Evolutionary conservation across 2,888 invertebrate genomes (phyloP), one percentile per base, ranked within the genome.

Genomic region (Machimus rusticus): DNA sequence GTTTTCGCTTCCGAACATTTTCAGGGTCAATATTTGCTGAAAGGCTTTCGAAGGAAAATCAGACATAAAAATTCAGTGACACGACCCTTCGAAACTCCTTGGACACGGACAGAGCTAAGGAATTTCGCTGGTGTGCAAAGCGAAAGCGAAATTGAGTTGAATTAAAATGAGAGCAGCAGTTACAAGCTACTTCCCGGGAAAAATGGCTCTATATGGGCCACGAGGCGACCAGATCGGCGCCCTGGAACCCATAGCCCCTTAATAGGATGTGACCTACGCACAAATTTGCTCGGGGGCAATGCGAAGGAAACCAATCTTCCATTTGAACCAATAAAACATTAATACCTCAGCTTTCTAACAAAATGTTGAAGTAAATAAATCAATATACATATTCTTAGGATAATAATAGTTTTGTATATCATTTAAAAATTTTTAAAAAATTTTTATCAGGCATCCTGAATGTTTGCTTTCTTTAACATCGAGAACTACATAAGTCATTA

Each of bases 21-120:
- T 66, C 55, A 81, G 81, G 55, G 81, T 81, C 81, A 81, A 81
- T 81, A 81, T 81, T 81, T 81, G 55, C 81, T 31, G 31, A 81
- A 81, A 51, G 46, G 81, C 51, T 81, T 81, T 46, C 16, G 43
- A n/a, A 46, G 19, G 81, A 31, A 81, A 78, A 81, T 81, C 55
- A 81, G 81, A 81, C 81, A 81, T 81, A 81, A 81, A 81, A 81
- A 81, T 81, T 81, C 81, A 81, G 51, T 34, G 81, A 55, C 81
- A 81, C 81, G 81, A 51, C 55, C 28, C 81, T 81, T 8, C 31
- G 16, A 34, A 55, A 31, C 23, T 51, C 16, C 81, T 51, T 51
- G 23, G 23, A 9, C 55, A 34, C 51, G 46, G 43, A 55, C 31
- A 28, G 28, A 79, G 55, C 81, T 14, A 55, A 81, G 31, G 55